Base-by-base conservation (phyloP, 2,888 invertebrate species). In the Nemapogon koenigi region DNA sequence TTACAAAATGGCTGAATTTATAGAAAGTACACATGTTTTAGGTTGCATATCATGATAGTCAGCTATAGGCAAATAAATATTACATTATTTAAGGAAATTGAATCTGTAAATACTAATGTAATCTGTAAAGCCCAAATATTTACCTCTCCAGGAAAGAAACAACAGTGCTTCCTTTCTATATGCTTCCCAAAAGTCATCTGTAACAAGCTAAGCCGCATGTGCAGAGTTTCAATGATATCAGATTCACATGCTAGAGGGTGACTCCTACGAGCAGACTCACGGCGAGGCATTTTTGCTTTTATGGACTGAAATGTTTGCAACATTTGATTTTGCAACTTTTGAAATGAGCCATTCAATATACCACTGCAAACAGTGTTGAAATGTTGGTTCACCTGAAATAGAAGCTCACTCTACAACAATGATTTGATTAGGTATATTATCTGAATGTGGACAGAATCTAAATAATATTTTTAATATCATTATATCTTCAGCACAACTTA, bases 131-230 rank as follows among this genome's bases (percentile, higher is more conserved):
- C 18, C 39, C 39, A 32, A 37, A 41, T 42, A 63, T 68, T 81
- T 79, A 92, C 92, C 83, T 93, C 94, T 66, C 95, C 95, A 32
- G 95, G 93, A 59, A 96, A 95, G 69, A 96, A 96, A 71, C 94
- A 95, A 62, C 93, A 93, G 58, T 94, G 90, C 59, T 91, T 92
- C 52, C 91, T 83, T 63, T 95, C 94, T 59, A 96, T 94, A 63
- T 95, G 94, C 71, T 95, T 95, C 37, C 93, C 93, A 76, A 94
- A 94, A 14, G 94, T 90, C 94, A 95, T 95, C 70, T 94, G 93
- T 43, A 96, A 78, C 40, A 96, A 75, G 38, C 93, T 93, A 36
- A 96, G 82, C 47, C 95, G 84, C 89, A 95, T 96, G 57, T 95
- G 93, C 48, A 95, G 81, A 1, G 95, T 95, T 69, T 95, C 94